phyloP scores from a whole-genome alignment of 2,113 vertebrate genomes.

The Corythornis cristatus region DNA sequence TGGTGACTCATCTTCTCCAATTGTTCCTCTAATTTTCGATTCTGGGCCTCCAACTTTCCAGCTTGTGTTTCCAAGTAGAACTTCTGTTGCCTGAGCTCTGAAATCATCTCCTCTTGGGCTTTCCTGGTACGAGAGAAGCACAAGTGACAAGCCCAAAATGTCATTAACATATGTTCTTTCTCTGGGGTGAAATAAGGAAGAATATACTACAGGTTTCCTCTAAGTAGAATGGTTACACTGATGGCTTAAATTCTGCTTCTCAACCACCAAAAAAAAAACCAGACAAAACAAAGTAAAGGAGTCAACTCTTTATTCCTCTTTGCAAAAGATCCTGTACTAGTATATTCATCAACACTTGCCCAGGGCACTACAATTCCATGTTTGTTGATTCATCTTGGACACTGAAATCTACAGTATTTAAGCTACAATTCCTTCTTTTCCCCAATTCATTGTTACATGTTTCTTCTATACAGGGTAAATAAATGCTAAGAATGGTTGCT shows the following conservation, averaged over 20 bases:
- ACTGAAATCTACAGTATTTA: background rate
- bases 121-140: slow-evolving; percentile 82
- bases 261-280: background rate
- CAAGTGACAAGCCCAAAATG: background rate
- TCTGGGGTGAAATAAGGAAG: background rate
- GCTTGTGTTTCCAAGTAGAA: slow-evolving; percentile 98
- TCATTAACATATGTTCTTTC: background rate
- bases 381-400: background rate
- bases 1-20: slow-evolving; percentile 96
- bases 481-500: background rate
- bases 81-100: slow-evolving; percentile 98
- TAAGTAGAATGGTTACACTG: background rate
- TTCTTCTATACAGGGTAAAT: background rate
- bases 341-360: background rate
- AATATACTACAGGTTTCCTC: background rate
- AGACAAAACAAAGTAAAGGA: background rate
- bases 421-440: background rate
- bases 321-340: background rate
- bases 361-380: background rate
- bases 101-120: slow-evolving; percentile 99
- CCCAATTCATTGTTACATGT: background rate
- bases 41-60: slow-evolving; percentile 96
- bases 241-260: background rate
- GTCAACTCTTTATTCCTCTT: background rate
- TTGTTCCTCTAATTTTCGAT: slow-evolving; percentile 96